A percentile compares a stretch with the other conserved stretches of the same genome.
phyloP scores from a whole-genome alignment of 2,888 invertebrate genomes.

The Imbricaverruca yamaguchii region DNA sequence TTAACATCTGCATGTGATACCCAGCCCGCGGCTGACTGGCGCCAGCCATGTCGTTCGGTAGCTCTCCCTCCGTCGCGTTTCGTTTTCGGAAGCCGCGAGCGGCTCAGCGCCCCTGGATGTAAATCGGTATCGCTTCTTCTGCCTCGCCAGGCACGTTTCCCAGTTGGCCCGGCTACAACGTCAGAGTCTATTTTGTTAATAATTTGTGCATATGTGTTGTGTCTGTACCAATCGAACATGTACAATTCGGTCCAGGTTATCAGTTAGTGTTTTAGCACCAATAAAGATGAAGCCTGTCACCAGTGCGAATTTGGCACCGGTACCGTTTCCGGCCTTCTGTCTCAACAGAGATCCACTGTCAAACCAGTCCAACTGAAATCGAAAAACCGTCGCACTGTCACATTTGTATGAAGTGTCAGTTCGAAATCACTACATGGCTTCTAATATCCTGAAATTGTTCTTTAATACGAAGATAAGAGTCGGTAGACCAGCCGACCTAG shows the following conservation, averaged over 20 bases:
- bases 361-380: no score
- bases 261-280: slow-evolving; percentile 17
- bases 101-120: background rate
- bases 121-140: background rate
- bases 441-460: no score
- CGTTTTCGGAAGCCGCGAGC: background rate
- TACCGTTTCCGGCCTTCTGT: no score
- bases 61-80: background rate
- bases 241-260: background rate
- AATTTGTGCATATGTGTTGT: slow-evolving; percentile 17
- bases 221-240: background rate
- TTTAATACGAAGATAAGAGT: no score
- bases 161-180: background rate
- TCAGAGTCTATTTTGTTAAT: slow-evolving; percentile 20
- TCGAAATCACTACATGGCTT: no score
- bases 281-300: slow-evolving; percentile 1
- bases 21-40: background rate
- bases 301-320: no score
- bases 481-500: no score
- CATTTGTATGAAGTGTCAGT: no score
- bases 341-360: no score
- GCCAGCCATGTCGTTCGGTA: background rate
- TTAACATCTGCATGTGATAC: background rate
- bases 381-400: no score
- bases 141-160: background rate